Conservation (phyloP, 2,797 vertebrate genomes). For the Acanthurus lineatus region DNA sequence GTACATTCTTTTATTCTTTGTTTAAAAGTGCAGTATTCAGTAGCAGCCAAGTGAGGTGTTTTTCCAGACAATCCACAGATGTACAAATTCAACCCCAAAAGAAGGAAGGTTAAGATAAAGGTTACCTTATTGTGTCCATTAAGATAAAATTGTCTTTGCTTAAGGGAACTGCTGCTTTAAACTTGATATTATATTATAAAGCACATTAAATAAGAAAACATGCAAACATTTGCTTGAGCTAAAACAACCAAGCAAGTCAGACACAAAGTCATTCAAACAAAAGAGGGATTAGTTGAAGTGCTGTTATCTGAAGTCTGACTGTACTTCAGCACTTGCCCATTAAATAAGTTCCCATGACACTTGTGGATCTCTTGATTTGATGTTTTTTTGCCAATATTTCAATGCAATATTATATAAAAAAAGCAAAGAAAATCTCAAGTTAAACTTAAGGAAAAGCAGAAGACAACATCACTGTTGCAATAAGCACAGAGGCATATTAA, state of each 20-base stretch:
- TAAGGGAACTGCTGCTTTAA: background rate
- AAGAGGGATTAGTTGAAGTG: no score
- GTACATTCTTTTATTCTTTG: background rate
- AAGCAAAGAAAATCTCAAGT: background rate
- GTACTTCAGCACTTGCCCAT: no score
- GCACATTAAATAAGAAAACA: background rate
- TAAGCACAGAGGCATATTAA: background rate
- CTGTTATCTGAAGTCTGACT: no score
- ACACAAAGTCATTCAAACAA: background rate
- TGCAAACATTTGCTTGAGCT: background rate
- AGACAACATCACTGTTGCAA: background rate
- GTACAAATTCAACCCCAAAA: background rate
- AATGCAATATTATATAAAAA: background rate
- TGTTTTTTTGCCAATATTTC: conserved; percentile 1
- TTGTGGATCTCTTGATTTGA: background rate
- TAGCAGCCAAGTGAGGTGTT: background rate
- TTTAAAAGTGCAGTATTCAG: conserved; percentile 18
- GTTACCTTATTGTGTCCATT: background rate
- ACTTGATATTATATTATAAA: no score
- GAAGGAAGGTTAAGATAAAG: background rate
- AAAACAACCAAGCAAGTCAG: background rate
- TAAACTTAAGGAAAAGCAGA: no score
- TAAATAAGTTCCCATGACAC: background rate
- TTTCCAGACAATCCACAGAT: conserved; percentile 5
- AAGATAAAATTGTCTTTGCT: background rate